These are phyloP conservation scores for Kuschelorhynchus macadamiae DNA, from an alignment of 2,888 invertebrate genomes.

Conservation along the genomic window DNA sequence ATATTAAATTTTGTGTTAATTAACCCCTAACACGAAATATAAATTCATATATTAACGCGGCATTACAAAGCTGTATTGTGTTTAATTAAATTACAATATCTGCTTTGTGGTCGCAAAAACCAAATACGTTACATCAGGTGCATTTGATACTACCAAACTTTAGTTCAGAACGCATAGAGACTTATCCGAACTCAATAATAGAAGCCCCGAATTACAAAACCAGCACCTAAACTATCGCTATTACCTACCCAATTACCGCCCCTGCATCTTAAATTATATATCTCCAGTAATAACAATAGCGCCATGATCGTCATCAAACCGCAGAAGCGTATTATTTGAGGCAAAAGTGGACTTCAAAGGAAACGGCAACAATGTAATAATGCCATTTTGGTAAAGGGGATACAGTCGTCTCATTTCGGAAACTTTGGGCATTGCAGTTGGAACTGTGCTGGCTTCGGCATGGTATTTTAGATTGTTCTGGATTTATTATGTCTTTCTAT, in stretches of 20 bases:
- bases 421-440: conserved; percentile 15
- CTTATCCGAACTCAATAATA: too few relatives aligned
- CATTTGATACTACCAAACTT: too few relatives aligned
- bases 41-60: too few relatives aligned
- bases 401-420: conserved; percentile 19
- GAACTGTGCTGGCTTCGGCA: conserved; percentile 2
- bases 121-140: too few relatives aligned
- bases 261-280: conserved; percentile 35
- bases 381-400: conserved; percentile 23
- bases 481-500: conserved; percentile 18
- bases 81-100: too few relatives aligned
- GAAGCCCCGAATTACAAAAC: too few relatives aligned
- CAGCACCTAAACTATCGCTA: conserved; percentile 23
- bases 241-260: conserved; percentile 23
- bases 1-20: too few relatives aligned
- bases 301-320: conserved; percentile 35
- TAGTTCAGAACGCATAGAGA: too few relatives aligned
- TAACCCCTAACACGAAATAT: too few relatives aligned
- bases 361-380: conserved; percentile 34
- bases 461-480: conserved; percentile 1
- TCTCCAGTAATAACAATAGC: conserved; percentile 31
- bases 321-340: conserved; percentile 34
- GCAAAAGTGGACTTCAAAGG: conserved; percentile 42
- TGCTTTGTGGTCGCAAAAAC: too few relatives aligned
- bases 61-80: too few relatives aligned